A percentile compares a stretch with the other conserved stretches of the same genome.
Conservation (phyloP, 2,113 vertebrate species). For the Vicugna pacos region DNA sequence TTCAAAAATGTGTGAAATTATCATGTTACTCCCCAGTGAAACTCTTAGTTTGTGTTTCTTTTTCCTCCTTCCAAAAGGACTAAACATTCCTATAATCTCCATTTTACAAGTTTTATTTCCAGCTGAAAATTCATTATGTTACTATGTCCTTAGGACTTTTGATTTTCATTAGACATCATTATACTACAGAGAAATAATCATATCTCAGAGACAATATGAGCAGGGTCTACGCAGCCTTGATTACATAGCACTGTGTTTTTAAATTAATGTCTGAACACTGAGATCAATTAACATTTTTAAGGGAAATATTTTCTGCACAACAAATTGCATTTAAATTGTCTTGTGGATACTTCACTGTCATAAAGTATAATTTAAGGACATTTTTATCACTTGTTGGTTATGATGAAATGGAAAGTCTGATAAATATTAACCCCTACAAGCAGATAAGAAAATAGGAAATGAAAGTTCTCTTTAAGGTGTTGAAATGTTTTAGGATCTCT, state of each 20-base stretch:
- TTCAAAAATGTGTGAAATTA: not conserved
- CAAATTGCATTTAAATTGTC: constrained; percentile 71
- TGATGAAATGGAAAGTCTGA: constrained; percentile 62
- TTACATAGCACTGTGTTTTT: constrained; percentile 66
- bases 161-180: constrained; percentile 77
- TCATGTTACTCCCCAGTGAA: not conserved
- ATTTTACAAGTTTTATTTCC: constrained; percentile 57
- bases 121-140: constrained; percentile 57
- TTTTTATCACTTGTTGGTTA: constrained; percentile 39
- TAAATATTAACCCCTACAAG: not conserved
- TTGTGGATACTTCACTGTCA: constrained; percentile 49
- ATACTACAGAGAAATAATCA: constrained; percentile 69
- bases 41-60: not conserved
- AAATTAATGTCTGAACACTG: constrained; percentile 77
- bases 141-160: constrained; percentile 64
- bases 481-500: constrained; percentile 56
- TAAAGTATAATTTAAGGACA: constrained; percentile 19
- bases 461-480: constrained; percentile 34
- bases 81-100: not conserved
- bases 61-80: not conserved
- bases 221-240: constrained; percentile 69
- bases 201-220: constrained; percentile 63
- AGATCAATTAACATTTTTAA: constrained; percentile 73
- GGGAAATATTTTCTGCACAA: constrained; percentile 39
- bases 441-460: constrained; percentile 67